These are phyloP conservation scores for Tachycineta bicolor DNA, from an alignment of 2,113 vertebrate genomes.

Conservation along the genomic window DNA sequence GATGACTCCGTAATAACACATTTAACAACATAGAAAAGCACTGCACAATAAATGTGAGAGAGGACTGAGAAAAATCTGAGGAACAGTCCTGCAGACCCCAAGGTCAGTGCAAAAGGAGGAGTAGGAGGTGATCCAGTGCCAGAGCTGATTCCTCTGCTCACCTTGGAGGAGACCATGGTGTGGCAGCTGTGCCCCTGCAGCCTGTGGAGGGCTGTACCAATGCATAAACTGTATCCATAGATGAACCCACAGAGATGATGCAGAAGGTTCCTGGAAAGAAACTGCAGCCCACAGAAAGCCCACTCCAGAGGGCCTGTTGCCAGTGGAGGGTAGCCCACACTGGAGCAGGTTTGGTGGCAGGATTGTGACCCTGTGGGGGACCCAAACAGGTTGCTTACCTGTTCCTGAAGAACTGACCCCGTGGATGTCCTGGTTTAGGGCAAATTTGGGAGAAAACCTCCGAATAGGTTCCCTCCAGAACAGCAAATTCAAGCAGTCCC, in stretches of 20 bases:
- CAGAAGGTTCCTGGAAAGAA: neutral
- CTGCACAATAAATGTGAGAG: neutral
- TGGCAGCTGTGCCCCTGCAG: neutral
- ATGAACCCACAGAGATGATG: rapidly evolving
- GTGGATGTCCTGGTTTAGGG: neutral
- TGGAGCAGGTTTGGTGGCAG: neutral
- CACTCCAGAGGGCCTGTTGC: neutral
- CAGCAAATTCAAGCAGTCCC: neutral
- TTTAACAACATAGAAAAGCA: neutral
- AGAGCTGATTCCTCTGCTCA: neutral
- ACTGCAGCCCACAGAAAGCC: neutral
- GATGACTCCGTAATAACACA: neutral
- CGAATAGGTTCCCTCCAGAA: neutral
- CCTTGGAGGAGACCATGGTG: neutral
- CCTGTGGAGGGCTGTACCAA: neutral
- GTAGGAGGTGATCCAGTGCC: neutral
- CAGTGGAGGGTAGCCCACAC: rapidly evolving
- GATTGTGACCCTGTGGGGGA: neutral
- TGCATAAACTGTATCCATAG: no score
- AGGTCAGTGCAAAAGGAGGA: neutral
- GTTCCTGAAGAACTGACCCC: neutral
- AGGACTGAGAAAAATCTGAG: neutral
- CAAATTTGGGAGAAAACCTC: neutral
- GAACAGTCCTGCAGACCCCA: neutral
- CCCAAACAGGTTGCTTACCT: rapidly evolving